Conservation (phyloP, 1,140 invertebrate genomes). For the Cotesia glomerata region DNA sequence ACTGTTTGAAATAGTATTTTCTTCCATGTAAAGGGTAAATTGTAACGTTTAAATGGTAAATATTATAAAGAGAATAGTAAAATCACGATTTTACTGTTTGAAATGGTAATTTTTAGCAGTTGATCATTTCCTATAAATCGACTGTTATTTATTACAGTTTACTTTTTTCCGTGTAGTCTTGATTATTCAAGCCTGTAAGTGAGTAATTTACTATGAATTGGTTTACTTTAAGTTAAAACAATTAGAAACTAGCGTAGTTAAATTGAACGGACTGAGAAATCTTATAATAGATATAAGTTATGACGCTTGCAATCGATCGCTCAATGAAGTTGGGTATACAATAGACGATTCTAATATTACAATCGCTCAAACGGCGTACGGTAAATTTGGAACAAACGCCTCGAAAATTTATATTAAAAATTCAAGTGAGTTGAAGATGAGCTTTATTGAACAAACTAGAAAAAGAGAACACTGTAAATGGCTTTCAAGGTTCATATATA, state of each 20-base stretch:
- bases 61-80: too few species aligned
- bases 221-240: slow-evolving; percentile 60
- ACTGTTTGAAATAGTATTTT: too few species aligned
- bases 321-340: slow-evolving; percentile 76
- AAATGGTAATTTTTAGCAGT: too few species aligned
- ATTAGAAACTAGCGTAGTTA: slow-evolving; percentile 62
- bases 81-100: too few species aligned
- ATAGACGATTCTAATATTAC: slow-evolving; percentile 69
- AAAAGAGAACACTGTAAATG: slow-evolving; percentile 78
- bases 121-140: too few species aligned
- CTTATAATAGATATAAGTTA: slow-evolving; percentile 70
- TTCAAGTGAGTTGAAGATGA: slow-evolving; percentile 69
- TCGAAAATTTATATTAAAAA: slow-evolving; percentile 47
- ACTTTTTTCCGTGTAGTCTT: too few species aligned
- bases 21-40: too few species aligned
- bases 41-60: too few species aligned
- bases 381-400: slow-evolving; percentile 48
- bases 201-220: too few species aligned
- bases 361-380: slow-evolving; percentile 50
- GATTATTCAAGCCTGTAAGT: too few species aligned
- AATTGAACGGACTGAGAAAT: slow-evolving; percentile 68
- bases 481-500: slow-evolving; percentile 67
- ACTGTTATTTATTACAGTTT: too few species aligned
- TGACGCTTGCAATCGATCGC: slow-evolving; percentile 73
- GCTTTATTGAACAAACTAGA: slow-evolving; percentile 82